These are phyloP conservation scores for Zhengitettix transpicula DNA, from an alignment of 2,888 invertebrate genomes.

Conservation along the genomic window DNA sequence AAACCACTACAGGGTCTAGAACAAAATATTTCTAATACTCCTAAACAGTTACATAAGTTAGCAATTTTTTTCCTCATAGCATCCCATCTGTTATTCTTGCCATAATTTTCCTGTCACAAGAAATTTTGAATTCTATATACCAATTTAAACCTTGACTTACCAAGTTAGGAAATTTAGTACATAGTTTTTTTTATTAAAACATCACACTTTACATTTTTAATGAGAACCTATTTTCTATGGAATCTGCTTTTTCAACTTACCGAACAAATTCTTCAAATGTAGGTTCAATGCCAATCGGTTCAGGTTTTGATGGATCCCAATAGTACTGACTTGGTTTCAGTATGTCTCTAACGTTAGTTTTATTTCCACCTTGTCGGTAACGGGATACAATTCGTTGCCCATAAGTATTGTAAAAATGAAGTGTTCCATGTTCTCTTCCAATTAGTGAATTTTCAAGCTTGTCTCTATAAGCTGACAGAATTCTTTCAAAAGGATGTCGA, in stretches of 20 bases:
- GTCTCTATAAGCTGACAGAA: constrained; percentile 40
- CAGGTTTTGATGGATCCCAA: constrained; percentile 14
- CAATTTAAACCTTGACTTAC: too few species aligned
- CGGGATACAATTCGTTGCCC: constrained; percentile 30
- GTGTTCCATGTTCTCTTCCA: constrained; percentile 29
- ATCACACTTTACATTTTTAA: too few species aligned
- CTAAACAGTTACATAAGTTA: too few species aligned
- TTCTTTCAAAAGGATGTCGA: constrained; percentile 40
- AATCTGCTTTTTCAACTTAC: constrained; percentile 1
- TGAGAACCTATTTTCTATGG: too few species aligned
- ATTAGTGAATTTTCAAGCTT: constrained; percentile 31
- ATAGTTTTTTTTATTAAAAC: too few species aligned
- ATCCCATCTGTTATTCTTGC: too few species aligned
- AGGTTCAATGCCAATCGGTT: constrained; percentile 26
- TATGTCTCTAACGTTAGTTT: constrained; percentile 9
- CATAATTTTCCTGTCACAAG: too few species aligned
- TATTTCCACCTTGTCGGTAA: constrained; percentile 23
- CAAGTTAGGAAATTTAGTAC: too few species aligned
- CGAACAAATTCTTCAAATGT: constrained; percentile 37
- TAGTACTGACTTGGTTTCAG: constrained; percentile 10
- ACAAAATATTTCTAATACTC: too few species aligned
- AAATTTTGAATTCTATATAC: too few species aligned
- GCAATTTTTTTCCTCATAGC: too few species aligned
- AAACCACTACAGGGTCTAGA: too few species aligned
- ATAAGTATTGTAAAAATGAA: constrained; percentile 31